Percentiles rank a stretch among this genome's conserved stretches.
Evolutionary conservation across 1,140 invertebrate genomes (phyloP).

Genomic region (Lasioglossum baleicum): DNA sequence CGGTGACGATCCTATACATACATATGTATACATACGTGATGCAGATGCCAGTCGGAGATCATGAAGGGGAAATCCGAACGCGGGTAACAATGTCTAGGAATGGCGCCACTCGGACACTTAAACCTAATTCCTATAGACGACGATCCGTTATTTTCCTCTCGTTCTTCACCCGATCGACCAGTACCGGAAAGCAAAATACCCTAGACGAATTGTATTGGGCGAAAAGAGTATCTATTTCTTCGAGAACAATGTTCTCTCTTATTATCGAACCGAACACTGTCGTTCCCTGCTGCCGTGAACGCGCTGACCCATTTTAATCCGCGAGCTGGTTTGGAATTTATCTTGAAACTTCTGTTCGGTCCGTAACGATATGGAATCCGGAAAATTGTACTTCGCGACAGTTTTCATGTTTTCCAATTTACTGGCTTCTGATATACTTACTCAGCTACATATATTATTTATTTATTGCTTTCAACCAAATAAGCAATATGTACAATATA

Average conservation of each 20-base stretch:
- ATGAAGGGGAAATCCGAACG: background rate
- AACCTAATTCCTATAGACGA: slow-evolving; percentile 19
- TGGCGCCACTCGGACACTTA: slow-evolving; percentile 23
- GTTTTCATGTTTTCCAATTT: no score
- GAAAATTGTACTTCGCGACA: background rate
- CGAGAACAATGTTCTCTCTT: background rate
- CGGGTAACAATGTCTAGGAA: slow-evolving; percentile 15
- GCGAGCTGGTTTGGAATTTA: background rate
- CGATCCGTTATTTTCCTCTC: slow-evolving; percentile 16
- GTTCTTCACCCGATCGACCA: background rate
- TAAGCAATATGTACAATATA: no score
- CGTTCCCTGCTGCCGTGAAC: background rate
- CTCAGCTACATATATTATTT: no score
- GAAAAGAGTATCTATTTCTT: background rate
- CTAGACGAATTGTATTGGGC: background rate
- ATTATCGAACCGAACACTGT: background rate
- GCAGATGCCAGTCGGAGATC: slow-evolving; percentile 16
- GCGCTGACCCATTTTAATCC: background rate
- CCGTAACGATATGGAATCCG: background rate
- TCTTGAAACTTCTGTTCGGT: background rate
- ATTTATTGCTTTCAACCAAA: no score
- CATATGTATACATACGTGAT: background rate
- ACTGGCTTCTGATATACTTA: no score
- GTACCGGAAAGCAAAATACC: slow-evolving; percentile 9
- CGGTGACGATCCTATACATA: no score